Base-by-base conservation (phyloP, 2,113 vertebrate species). In the Craseonycteris thonglongyai region DNA sequence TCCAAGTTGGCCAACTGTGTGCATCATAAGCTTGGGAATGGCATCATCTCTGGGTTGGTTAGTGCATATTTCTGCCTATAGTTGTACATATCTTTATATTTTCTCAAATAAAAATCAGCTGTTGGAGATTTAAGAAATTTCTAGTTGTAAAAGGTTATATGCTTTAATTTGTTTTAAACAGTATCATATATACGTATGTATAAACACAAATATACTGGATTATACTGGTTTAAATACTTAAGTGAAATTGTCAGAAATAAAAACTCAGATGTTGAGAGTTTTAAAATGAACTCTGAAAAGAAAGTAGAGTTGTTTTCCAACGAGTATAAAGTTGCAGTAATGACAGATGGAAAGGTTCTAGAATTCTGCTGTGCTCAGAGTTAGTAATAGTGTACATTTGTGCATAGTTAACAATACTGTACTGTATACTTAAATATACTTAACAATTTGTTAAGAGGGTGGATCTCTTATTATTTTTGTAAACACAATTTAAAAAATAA, bases 141-240 rank as follows among this genome's bases (percentile, higher is more conserved):
- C n/a, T 76, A 66, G 24, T 26, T 58, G 59, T 89, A 22, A 88
- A 83, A 79, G 47, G 40, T 81, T 78, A 72, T 69, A 15, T 49
- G 83, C 30, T 38, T 90, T 80, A 88, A 92, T 81, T 95, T 92
- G 47, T 65, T 95, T 92, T 89, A 28, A 90, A 93, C 22, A 58
- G 33, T 54, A 69, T 83, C 15, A 85, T 51, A 72, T 51, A 54
- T 16, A 65, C 38, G 33, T 49, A 35, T 33, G 72, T n/a, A 88
- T 45, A 47, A 30, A 75, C 12, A 7, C 9, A 94, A 94, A 83
- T 75, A 86, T 94, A 91, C 79, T 91, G 49, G n/a, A 93, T 72
- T 90, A 84, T 45, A 87, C 88, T 88, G 45, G 5, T 85, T 88
- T 93, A 88, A 96, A 95, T 38, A 95, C 92, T 87, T 93, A 71